phyloP scores from a whole-genome alignment of 2,797 vertebrate species.

The Sebastes hubbsi region DNA sequence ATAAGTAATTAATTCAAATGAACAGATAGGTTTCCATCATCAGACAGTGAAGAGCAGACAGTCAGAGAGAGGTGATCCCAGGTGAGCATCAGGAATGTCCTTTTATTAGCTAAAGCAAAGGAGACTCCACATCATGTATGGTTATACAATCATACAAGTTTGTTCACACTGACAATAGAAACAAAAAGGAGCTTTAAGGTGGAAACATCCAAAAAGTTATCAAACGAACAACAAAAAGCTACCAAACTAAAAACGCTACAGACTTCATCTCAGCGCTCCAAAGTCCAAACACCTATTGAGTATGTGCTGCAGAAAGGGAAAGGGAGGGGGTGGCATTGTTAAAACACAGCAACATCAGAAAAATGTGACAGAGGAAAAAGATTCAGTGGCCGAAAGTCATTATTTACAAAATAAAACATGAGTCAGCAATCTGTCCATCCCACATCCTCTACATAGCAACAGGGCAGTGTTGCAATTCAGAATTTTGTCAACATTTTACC shows the following conservation, averaged over 20 bases:
- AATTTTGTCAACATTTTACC: slow-evolving; percentile 25
- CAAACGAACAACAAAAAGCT: slow-evolving; percentile 62
- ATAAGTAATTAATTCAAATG: neutral
- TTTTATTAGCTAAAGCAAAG: slow-evolving; percentile 93
- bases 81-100: slow-evolving; percentile 81
- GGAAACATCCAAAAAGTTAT: slow-evolving; percentile 70
- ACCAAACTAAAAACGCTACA: slow-evolving; percentile 69
- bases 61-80: slow-evolving; percentile 53
- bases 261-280: slow-evolving; percentile 57
- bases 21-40: slow-evolving; percentile 25
- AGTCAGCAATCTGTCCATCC: slow-evolving; percentile 43
- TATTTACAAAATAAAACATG: slow-evolving; percentile 59
- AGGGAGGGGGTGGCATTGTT: slow-evolving; percentile 16
- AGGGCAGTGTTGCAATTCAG: slow-evolving; percentile 34
- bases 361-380: slow-evolving; percentile 39
- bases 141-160: slow-evolving; percentile 65
- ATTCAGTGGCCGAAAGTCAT: slow-evolving; percentile 26
- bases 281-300: slow-evolving; percentile 49
- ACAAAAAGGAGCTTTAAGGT: slow-evolving; percentile 61
- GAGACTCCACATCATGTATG: slow-evolving; percentile 86
- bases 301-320: slow-evolving; percentile 27
- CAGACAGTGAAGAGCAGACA: slow-evolving; percentile 62
- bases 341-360: slow-evolving; percentile 60
- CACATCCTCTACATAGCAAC: slow-evolving; percentile 50
- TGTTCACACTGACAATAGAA: slow-evolving; percentile 79